Percentiles rank a stretch among this genome's conserved stretches.
Conservation (phyloP, 1,140 invertebrate species). For the Diorhabda elongata region DNA sequence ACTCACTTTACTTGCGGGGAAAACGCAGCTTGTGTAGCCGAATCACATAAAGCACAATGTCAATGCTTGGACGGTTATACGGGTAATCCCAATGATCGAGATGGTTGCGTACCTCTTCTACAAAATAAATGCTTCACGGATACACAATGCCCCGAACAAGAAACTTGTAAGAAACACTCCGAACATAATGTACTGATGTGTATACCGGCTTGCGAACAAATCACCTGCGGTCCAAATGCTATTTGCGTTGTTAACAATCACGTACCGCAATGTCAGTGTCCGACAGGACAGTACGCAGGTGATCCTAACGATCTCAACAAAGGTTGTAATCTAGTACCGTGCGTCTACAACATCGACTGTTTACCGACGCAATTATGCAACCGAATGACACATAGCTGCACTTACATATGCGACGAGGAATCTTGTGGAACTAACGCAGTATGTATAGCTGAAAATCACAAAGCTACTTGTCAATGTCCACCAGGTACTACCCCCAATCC, state of each 20-base stretch:
- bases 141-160: slow-evolving; percentile 74
- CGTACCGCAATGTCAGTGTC: slow-evolving; percentile 82
- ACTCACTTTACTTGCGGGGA: slow-evolving; percentile 73
- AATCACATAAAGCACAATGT: slow-evolving; percentile 70
- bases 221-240: slow-evolving; percentile 78
- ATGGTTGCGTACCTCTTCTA: slow-evolving; percentile 68
- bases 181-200: slow-evolving; percentile 53
- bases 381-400: slow-evolving; percentile 74
- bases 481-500: slow-evolving; percentile 76
- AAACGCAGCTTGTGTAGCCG: slow-evolving; percentile 75
- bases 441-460: slow-evolving; percentile 80
- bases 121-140: slow-evolving; percentile 74
- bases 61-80: slow-evolving; percentile 74
- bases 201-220: slow-evolving; percentile 67
- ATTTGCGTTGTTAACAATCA: slow-evolving; percentile 84
- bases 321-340: slow-evolving; percentile 75
- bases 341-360: slow-evolving; percentile 81
- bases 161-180: slow-evolving; percentile 59
- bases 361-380: slow-evolving; percentile 74
- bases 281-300: slow-evolving; percentile 75
- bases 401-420: slow-evolving; percentile 73
- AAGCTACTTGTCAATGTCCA: slow-evolving; percentile 75
- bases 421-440: slow-evolving; percentile 83
- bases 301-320: slow-evolving; percentile 70
- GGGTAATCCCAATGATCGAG: slow-evolving; percentile 84